Evolutionary conservation across 2,113 vertebrate species (phyloP).

Genomic region (Burhinus bistriatus): DNA sequence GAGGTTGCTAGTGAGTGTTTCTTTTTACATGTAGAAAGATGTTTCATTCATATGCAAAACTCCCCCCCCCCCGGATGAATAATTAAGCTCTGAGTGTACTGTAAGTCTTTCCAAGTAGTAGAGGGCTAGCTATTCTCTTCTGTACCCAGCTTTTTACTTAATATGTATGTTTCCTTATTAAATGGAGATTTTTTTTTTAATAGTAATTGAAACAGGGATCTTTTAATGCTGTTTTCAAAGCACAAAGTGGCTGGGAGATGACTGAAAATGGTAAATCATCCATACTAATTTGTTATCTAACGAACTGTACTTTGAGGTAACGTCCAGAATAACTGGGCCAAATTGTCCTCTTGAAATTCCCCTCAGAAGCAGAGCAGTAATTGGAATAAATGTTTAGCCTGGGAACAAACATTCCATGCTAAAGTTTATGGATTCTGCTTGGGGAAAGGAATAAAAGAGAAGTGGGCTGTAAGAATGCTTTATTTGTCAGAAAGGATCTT

Average conservation of each 20-base stretch:
- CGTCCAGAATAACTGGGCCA: background rate
- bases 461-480: background rate
- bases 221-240: background rate
- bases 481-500: background rate
- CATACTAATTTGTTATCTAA: constrained; percentile 21
- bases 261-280: constrained; percentile 16
- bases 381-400: background rate
- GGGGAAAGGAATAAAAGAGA: background rate
- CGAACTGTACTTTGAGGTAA: background rate
- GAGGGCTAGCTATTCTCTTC: background rate
- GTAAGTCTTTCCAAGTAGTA: constrained; percentile 18
- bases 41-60: constrained; percentile 49
- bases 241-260: background rate
- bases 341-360: constrained; percentile 10
- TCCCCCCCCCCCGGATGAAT: background rate
- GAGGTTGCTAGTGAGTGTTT: background rate
- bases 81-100: constrained; percentile 8
- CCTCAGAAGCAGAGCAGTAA: background rate
- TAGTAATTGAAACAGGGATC: background rate
- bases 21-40: constrained; percentile 13
- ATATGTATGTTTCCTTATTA: background rate
- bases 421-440: background rate
- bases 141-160: constrained; percentile 9
- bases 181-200: background rate
- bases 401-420: background rate